Evolutionary conservation across 2,888 invertebrate species (phyloP).

Genomic region (Tetragnatha montana): DNA sequence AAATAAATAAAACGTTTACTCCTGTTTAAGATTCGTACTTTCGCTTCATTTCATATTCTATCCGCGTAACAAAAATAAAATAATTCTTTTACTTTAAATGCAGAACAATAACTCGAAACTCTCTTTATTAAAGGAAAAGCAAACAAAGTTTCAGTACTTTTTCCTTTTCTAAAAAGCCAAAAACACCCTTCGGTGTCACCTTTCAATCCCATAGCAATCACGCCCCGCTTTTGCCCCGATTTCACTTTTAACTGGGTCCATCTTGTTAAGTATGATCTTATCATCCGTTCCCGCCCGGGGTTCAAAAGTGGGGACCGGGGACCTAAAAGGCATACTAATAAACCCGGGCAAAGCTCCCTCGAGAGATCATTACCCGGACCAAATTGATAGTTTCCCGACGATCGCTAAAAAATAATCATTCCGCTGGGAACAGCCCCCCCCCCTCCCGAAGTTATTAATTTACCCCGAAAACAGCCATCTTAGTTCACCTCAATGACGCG

Average conservation of each 20-base stretch:
- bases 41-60: too few relatives aligned
- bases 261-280: slow-evolving; percentile 61
- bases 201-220: slow-evolving; percentile 39
- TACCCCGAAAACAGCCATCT: slow-evolving; percentile 49
- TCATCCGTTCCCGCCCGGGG: slow-evolving; percentile 28
- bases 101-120: too few relatives aligned
- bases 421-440: slow-evolving; percentile 5
- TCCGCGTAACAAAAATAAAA: too few relatives aligned
- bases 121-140: too few relatives aligned
- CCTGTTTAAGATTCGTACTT: too few relatives aligned
- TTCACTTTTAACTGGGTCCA: slow-evolving; percentile 25
- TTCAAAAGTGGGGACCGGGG: slow-evolving; percentile 35
- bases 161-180: not conserved
- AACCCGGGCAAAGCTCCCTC: slow-evolving; percentile 45
- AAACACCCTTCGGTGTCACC: not conserved
- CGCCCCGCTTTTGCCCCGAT: not conserved
- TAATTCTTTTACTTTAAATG: too few relatives aligned
- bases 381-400: slow-evolving; percentile 68
- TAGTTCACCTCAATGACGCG: slow-evolving; percentile 3
- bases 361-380: slow-evolving; percentile 60
- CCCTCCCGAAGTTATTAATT: slow-evolving; percentile 61
- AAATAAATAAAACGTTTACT: too few relatives aligned
- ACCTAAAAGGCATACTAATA: slow-evolving; percentile 65
- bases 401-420: slow-evolving; percentile 63
- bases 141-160: too few relatives aligned